Conservation (phyloP, 1,140 invertebrate species). For the Papilio aristodemus region DNA sequence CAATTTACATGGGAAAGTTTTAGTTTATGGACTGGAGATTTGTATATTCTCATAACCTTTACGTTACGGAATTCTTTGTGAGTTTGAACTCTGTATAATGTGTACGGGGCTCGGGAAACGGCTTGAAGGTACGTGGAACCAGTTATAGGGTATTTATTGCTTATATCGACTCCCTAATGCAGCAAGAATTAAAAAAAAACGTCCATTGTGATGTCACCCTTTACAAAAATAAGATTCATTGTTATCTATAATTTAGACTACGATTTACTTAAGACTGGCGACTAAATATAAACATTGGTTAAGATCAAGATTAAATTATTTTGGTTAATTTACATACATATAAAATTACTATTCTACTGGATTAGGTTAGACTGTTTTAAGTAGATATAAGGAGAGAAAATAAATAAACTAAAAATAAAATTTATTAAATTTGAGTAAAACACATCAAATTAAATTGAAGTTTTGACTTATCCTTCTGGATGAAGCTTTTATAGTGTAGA, state of each 20-base stretch:
- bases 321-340: too few relatives aligned
- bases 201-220: constrained; percentile 22
- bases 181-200: constrained; percentile 25
- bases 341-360: too few relatives aligned
- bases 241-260: constrained; percentile 18
- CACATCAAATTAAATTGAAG: too few relatives aligned
- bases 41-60: constrained; percentile 30
- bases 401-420: too few relatives aligned
- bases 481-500: too few relatives aligned
- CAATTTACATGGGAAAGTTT: constrained; percentile 24
- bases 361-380: too few relatives aligned
- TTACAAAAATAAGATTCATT: constrained; percentile 17
- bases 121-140: constrained; percentile 44
- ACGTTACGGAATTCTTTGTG: constrained; percentile 21
- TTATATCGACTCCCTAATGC: constrained; percentile 34
- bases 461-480: too few relatives aligned
- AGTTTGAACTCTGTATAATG: constrained; percentile 32
- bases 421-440: too few relatives aligned
- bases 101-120: constrained; percentile 27
- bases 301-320: too few relatives aligned
- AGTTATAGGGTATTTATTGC: constrained; percentile 50
- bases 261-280: neutral
- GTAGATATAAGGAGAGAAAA: too few relatives aligned
- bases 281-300: too few relatives aligned
- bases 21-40: neutral